A percentile compares a stretch with the other conserved stretches of the same genome.
Conservation (phyloP, 2,888 invertebrate species). For the Drosophila fungiperda region DNA sequence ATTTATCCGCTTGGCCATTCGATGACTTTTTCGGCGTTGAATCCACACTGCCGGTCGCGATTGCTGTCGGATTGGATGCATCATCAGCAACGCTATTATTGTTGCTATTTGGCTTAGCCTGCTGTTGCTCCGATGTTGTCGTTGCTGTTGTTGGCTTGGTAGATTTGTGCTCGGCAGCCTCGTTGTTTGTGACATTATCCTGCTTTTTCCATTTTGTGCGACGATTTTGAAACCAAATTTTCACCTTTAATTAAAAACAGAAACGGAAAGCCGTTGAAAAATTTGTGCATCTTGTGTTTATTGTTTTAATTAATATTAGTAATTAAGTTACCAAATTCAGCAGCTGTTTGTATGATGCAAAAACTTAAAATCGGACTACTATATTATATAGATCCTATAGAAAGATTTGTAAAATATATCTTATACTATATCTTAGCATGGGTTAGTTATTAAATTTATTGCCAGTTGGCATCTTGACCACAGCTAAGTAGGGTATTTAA, state of each 20-base stretch:
- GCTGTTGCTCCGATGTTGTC: neutral
- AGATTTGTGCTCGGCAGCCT: conserved; percentile 88
- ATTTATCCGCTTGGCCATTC: conserved; percentile 43
- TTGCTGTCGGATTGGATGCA: conserved; percentile 31
- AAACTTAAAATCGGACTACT: neutral
- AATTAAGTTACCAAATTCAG: too few relatives aligned
- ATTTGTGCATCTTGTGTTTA: neutral
- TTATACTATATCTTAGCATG: too few relatives aligned
- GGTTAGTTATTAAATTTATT: too few relatives aligned
- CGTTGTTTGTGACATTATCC: conserved; percentile 95
- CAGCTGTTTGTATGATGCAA: neutral
- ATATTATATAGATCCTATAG: neutral
- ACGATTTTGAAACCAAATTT: conserved; percentile 85
- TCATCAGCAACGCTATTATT: conserved; percentile 34
- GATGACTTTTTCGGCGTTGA: conserved; percentile 55
- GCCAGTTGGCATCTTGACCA: too few relatives aligned
- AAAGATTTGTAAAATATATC: neutral
- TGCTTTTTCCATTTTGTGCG: conserved; percentile 92
- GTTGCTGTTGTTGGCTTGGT: conserved; percentile 43
- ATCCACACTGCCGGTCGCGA: conserved; percentile 31
- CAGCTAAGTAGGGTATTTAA: too few relatives aligned
- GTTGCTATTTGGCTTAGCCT: conserved; percentile 12
- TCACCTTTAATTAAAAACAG: conserved; percentile 73
- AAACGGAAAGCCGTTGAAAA: neutral
- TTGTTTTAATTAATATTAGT: neutral